Percentiles rank a stretch among this genome's conserved stretches.
Conservation (phyloP, 2,113 vertebrate genomes). For the Clarias macrocephalus region DNA sequence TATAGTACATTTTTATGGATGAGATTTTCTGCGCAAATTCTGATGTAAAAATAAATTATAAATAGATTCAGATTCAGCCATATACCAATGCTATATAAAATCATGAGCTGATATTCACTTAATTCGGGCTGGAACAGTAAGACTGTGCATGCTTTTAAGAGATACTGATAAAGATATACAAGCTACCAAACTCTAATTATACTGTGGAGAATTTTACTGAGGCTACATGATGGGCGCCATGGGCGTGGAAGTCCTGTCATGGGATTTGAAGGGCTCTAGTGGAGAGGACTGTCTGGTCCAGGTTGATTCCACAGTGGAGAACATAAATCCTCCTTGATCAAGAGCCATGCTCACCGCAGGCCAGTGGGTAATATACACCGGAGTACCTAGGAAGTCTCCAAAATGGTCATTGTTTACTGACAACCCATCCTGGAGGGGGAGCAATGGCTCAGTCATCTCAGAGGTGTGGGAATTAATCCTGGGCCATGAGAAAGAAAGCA, state of each 20-base stretch:
- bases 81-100: neutral
- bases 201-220: neutral
- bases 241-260: constrained; percentile 70
- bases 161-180: constrained; percentile 4
- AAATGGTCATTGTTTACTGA: constrained; percentile 40
- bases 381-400: constrained; percentile 46
- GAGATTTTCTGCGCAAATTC: neutral
- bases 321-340: constrained; percentile 61
- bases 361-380: constrained; percentile 60
- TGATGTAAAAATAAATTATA: constrained; percentile 37
- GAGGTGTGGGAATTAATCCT: constrained; percentile 53
- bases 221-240: constrained; percentile 57
- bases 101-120: constrained; percentile 38
- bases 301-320: constrained; percentile 59
- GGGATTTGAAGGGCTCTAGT: constrained; percentile 60
- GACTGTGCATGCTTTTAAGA: constrained; percentile 33
- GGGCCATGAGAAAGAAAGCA: constrained; percentile 59
- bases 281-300: constrained; percentile 58
- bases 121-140: constrained; percentile 54
- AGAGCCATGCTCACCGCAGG: constrained; percentile 56
- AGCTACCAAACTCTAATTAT: constrained; percentile 13
- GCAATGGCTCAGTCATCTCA: constrained; percentile 48
- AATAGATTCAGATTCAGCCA: neutral
- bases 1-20: neutral
- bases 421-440: constrained; percentile 38